These are phyloP conservation scores for Epinephelus fuscoguttatus DNA, from an alignment of 2,113 vertebrate species.

Conservation along the genomic window DNA sequence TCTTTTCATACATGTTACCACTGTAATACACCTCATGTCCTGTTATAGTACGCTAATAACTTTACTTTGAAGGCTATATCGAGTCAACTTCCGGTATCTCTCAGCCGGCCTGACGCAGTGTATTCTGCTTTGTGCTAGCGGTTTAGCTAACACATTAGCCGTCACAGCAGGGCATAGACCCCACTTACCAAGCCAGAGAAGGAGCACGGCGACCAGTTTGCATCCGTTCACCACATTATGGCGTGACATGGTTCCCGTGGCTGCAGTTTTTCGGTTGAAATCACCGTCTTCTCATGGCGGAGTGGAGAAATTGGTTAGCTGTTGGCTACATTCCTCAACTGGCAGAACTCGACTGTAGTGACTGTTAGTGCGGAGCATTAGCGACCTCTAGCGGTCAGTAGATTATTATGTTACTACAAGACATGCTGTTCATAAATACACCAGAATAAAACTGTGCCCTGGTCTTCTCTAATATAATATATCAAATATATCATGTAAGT, in stretches of 20 bases:
- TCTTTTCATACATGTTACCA: accelerated
- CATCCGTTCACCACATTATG: constrained; percentile 17
- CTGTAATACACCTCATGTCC: accelerated
- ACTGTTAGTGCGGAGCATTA: neutral
- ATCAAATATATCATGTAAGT: neutral
- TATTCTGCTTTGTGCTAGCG: neutral
- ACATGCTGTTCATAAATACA: no score
- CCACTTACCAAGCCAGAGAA: constrained; percentile 71
- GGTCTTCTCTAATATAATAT: neutral
- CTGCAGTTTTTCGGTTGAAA: neutral
- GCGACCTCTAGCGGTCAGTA: constrained; percentile 56
- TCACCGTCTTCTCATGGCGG: constrained; percentile 20
- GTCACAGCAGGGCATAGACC: neutral
- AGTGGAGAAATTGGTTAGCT: neutral
- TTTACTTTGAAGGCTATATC: constrained; percentile 25
- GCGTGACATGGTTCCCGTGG: constrained; percentile 35
- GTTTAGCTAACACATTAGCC: constrained; percentile 35
- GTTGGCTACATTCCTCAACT: constrained; percentile 22
- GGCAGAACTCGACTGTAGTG: neutral
- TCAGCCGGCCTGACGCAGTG: neutral
- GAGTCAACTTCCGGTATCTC: constrained; percentile 5
- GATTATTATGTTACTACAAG: neutral
- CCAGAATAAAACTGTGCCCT: neutral
- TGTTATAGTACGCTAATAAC: neutral
- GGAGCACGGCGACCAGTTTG: constrained; percentile 50